These are phyloP conservation scores for Rhinophrynus dorsalis DNA, from an alignment of 2,797 vertebrate genomes.

Conservation along the genomic window DNA sequence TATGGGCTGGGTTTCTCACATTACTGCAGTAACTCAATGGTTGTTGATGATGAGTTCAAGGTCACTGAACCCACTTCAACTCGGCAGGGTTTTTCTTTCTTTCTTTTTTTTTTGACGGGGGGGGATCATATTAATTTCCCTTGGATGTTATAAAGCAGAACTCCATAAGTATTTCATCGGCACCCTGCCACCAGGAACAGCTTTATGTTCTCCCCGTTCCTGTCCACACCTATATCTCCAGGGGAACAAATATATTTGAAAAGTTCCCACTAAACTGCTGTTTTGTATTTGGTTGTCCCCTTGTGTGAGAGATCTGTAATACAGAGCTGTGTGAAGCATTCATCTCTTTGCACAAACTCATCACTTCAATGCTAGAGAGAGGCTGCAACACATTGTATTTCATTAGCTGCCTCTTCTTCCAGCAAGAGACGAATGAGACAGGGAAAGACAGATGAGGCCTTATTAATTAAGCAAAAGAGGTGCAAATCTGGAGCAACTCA, in stretches of 20 bases:
- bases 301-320: background rate
- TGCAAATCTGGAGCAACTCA: no score
- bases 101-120: no score
- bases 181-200: constrained; percentile 23
- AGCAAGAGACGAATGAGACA: background rate
- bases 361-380: background rate
- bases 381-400: constrained; percentile 10
- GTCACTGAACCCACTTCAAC: constrained; percentile 27
- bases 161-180: constrained; percentile 19
- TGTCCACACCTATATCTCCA: constrained; percentile 8
- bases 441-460: background rate
- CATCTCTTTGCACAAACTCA: background rate
- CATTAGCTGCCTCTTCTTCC: constrained; percentile 2
- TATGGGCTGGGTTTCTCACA: constrained; percentile 4
- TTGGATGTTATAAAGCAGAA: constrained; percentile 31
- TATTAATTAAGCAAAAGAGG: no score
- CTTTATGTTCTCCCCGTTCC: constrained; percentile 9
- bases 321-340: background rate
- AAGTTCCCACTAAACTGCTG: constrained; percentile 10
- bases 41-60: constrained; percentile 27
- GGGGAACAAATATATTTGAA: constrained; percentile 11
- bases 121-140: constrained; percentile 41
- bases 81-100: background rate
- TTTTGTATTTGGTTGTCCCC: background rate
- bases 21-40: constrained; percentile 30